Evolutionary conservation across 1,140 invertebrate genomes (phyloP).

Genomic region (Psix sp.): DNA sequence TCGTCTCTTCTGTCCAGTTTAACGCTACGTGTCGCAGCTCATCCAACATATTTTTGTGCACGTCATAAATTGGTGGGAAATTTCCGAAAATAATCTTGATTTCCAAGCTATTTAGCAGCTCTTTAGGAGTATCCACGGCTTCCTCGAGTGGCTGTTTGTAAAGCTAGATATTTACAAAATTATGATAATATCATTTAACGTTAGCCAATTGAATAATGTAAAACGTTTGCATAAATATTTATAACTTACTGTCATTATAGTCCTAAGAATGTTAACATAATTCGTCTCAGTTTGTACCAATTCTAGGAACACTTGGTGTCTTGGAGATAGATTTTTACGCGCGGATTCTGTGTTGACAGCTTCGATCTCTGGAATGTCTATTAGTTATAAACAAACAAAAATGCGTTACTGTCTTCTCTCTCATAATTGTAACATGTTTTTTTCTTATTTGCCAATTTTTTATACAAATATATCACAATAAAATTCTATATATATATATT

Average conservation of each 20-base stretch:
- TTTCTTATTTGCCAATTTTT: neutral
- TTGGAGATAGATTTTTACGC: conserved; percentile 83
- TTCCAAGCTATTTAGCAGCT: conserved; percentile 93
- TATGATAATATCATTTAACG: neutral
- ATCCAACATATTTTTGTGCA: conserved; percentile 90
- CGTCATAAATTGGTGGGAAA: conserved; percentile 91
- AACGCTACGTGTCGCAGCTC: conserved; percentile 83
- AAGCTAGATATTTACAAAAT: conserved; percentile 79
- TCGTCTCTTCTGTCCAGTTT: conserved; percentile 90
- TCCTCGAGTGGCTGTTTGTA: conserved; percentile 96
- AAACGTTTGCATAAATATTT: conserved; percentile 1
- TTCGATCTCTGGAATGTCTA: conserved; percentile 77
- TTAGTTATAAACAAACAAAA: conserved; percentile 67
- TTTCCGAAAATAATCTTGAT: conserved; percentile 97
- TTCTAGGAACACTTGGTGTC: conserved; percentile 94
- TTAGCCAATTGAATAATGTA: conserved; percentile 14
- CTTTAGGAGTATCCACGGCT: conserved; percentile 83
- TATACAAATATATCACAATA: too few relatives aligned
- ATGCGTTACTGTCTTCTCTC: conserved; percentile 63
- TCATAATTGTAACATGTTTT: conserved; percentile 41
- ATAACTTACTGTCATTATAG: conserved; percentile 88
- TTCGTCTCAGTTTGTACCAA: conserved; percentile 97
- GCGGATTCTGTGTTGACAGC: conserved; percentile 79
- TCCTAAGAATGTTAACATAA: conserved; percentile 96
- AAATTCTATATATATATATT: neutral